Base-by-base conservation (phyloP, 2,797 vertebrate species). In the Alcedo atthis region DNA sequence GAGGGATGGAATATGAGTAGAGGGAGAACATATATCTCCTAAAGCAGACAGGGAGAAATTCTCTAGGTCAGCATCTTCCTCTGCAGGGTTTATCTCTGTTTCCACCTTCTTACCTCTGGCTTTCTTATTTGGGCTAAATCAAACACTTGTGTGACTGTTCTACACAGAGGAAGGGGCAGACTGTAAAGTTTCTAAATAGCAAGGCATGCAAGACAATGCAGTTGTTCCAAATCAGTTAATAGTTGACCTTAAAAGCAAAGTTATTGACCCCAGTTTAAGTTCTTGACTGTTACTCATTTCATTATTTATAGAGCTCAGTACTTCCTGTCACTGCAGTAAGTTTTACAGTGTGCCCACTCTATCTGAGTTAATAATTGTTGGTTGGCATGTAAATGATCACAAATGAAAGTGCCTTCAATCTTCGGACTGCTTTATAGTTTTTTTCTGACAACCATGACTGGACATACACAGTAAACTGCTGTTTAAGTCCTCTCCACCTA, bases 341-440 rank as follows among this genome's bases (percentile, higher is more conserved):
- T 79, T 90, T 90, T 84, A 51, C 8, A 76, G 85, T 87, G 77
- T 90, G 62, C 54, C 43, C 0, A 0, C 54, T 83, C 58, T 43
- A 11, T 40, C 76, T 15, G 22, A 81, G 83, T 88, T 93, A 93
- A 83, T 91, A 81, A 91, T 62, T 88, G 80, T 3, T 91, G 70
- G 80, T 3, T 91, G 70, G 79, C 69, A 78, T 12, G 6, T 51
- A 76, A 91, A 81, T 9, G 13, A 78, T 17, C 2, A 2, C 85
- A 87, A 78, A 46, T 55, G 21, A 88, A 81, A 80, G 28, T 88
- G 80, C 85, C 63, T 75, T 92, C 63, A 32, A 1, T 58, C 51
- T 85, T 62, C 67, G 85, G 71, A 15, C 87, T 67, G 58, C 63
- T 87, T 77, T 18, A 71, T 40, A 54, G 26, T 48, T 86, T 84